Conservation (phyloP, 2,888 invertebrate genomes). For the Watsonalla cultraria region DNA sequence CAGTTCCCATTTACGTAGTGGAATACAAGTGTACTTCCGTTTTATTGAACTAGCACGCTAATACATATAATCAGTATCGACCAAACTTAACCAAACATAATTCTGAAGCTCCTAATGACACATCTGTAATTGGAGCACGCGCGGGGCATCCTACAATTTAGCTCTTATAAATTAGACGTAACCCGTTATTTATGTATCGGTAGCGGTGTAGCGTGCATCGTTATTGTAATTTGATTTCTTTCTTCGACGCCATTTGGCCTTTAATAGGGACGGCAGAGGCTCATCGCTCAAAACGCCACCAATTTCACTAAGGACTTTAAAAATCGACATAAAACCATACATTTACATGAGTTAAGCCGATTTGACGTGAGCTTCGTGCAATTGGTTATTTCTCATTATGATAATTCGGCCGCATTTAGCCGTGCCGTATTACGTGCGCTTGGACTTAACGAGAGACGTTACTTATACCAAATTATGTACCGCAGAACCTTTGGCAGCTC, state of each 20-base stretch:
- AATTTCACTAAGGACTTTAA: conserved; percentile 53
- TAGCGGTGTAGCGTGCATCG: conserved; percentile 68
- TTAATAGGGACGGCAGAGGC: conserved; percentile 55
- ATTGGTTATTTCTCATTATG: conserved; percentile 70
- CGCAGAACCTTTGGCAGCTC: not conserved
- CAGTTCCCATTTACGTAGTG: conserved; percentile 7
- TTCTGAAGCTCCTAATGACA: conserved; percentile 49
- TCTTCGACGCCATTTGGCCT: conserved; percentile 64
- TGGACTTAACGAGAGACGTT: conserved; percentile 46
- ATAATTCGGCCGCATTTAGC: conserved; percentile 56
- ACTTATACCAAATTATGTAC: conserved; percentile 43
- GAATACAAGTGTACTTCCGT: conserved; percentile 33
- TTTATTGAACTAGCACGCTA: conserved; percentile 36
- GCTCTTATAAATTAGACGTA: conserved; percentile 70
- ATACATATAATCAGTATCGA: conserved; percentile 59
- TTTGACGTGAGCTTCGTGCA: conserved; percentile 70
- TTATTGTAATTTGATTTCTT: conserved; percentile 74
- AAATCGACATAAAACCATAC: conserved; percentile 40
- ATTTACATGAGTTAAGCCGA: conserved; percentile 57
- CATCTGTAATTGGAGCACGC: conserved; percentile 50
- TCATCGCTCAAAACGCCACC: conserved; percentile 54
- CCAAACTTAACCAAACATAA: conserved; percentile 66
- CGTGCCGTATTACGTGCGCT: conserved; percentile 43
- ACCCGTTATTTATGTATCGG: conserved; percentile 72
- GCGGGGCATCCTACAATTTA: conserved; percentile 68